Base-by-base conservation (phyloP, 35 echinoderm and acorn worm genomes). In the Holothuria glaberrima region DNA sequence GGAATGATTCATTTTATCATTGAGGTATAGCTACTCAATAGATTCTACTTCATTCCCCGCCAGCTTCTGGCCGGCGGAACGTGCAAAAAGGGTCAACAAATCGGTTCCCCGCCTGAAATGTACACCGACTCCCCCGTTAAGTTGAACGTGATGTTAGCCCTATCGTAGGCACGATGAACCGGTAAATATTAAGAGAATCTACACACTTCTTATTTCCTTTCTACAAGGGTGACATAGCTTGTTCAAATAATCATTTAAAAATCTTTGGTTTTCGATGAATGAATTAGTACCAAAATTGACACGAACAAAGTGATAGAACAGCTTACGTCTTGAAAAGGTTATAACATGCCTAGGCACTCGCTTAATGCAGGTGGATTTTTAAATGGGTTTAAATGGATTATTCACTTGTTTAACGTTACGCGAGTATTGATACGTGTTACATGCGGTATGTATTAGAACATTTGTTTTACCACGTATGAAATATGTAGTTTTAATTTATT, bases 231-330 rank as follows among this genome's bases (percentile, higher is more conserved):
- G 74, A 78, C 74, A 78, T 48, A 45, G 74, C n/a, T 78, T 48
- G 74, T 78, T 78, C 74, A 78, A 78, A 78, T 78, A 78, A 48
- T 78, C 74, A 78, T 78, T 41, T 78, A 48, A 78, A 78, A 45
- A 78, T 78, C 74, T 78, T 78, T 78, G 35, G 35, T 73, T 73
- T 73, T 69, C n/a, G n/a, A 68, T 14, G 50, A 54, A 54, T 54
- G 50, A 54, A 54, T 54, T 54, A 54, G 50, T 54, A 54, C 50
- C 50, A 54, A 54, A 54, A 54, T 54, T 54, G 50, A 54, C 50
- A 54, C 50, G 50, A 54, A 54, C 50, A 54, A 54, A 54, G 50
- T 54, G 13, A 54, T 54, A 54, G 50, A 54, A 54, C 50, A 54
- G 50, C 3, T 54, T 54, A 54, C 50, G 50, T 14, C 50, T 54